phyloP scores from a whole-genome alignment of 2,797 vertebrate genomes.

The Acanthis flammea region DNA sequence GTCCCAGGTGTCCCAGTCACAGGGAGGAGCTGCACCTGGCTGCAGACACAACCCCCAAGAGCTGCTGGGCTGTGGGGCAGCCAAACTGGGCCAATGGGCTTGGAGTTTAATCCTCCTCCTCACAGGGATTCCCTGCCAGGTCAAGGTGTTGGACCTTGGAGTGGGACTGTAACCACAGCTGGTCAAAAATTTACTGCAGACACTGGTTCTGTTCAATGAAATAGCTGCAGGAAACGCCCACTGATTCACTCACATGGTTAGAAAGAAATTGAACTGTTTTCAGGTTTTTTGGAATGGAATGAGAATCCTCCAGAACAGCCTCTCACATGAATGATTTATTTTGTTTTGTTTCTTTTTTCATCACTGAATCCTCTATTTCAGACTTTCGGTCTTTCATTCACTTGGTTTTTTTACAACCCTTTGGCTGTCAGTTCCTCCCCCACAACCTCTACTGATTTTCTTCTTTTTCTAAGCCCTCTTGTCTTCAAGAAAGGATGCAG shows the following conservation, averaged over 20 bases:
- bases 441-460: not conserved
- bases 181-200: not conserved
- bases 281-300: not conserved
- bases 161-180: not conserved
- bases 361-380: not conserved
- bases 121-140: not conserved
- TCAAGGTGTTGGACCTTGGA: not conserved
- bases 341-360: not conserved
- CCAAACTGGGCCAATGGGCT: fast-evolving
- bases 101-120: not conserved
- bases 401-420: not conserved
- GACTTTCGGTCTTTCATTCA: not conserved
- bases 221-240: not conserved
- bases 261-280: not conserved
- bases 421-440: not conserved
- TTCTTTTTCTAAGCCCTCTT: not conserved
- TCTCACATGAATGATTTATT: not conserved
- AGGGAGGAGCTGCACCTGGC: not conserved
- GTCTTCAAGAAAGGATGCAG: not conserved
- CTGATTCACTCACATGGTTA: not conserved
- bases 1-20: not conserved
- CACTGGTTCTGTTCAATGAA: not conserved
- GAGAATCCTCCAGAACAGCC: not conserved
- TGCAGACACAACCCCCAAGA: not conserved
- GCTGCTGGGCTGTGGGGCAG: not conserved